Conservation (phyloP, 1,140 invertebrate genomes). For the Leptopilina boulardi region DNA sequence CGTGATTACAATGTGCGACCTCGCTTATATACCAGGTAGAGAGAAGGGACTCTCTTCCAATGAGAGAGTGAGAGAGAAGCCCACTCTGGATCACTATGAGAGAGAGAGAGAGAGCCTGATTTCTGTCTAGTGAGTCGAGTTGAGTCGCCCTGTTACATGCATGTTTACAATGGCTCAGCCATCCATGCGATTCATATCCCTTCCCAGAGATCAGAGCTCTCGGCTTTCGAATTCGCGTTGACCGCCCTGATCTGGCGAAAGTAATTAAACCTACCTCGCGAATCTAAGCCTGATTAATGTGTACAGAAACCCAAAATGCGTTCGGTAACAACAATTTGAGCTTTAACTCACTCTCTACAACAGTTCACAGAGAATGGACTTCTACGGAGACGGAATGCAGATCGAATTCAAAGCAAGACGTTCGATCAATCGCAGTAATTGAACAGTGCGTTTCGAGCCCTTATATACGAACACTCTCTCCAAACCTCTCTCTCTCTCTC, state of each 20-base stretch:
- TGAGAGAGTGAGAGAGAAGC: slow-evolving; percentile 35
- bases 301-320: slow-evolving; percentile 49
- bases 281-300: slow-evolving; percentile 73
- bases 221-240: slow-evolving; percentile 40
- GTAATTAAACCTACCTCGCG: slow-evolving; percentile 73
- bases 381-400: slow-evolving; percentile 5
- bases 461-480: background rate
- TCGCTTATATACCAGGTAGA: slow-evolving; percentile 42
- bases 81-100: slow-evolving; percentile 43
- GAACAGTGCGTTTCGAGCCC: slow-evolving; percentile 5
- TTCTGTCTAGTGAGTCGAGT: slow-evolving; percentile 47
- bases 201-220: slow-evolving; percentile 42
- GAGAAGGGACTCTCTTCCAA: slow-evolving; percentile 43
- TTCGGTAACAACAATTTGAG: slow-evolving; percentile 31
- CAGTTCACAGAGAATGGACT: background rate
- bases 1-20: slow-evolving; percentile 67
- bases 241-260: slow-evolving; percentile 71
- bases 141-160: slow-evolving; percentile 71
- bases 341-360: background rate
- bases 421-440: slow-evolving; percentile 28
- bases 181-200: slow-evolving; percentile 68
- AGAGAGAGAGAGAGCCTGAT: slow-evolving; percentile 37
- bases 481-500: too few species aligned
- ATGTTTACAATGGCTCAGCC: slow-evolving; percentile 73
- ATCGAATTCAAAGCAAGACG: slow-evolving; percentile 21